These are phyloP conservation scores for Notarius quadriscutis DNA, from an alignment of 2,113 vertebrate genomes.

Conservation along the genomic window DNA sequence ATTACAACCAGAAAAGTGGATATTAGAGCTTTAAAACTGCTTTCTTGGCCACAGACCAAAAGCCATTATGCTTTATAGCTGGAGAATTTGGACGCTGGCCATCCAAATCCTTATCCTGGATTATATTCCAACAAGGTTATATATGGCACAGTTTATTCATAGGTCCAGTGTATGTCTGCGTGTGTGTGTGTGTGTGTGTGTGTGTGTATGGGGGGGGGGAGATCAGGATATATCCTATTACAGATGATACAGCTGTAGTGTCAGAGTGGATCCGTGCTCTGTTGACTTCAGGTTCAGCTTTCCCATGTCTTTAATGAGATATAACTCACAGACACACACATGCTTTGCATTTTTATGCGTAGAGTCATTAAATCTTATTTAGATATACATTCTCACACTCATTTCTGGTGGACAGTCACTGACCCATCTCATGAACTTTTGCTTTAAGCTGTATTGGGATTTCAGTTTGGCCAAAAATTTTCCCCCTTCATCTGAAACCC, in stretches of 20 bases:
- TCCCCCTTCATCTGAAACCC: background rate
- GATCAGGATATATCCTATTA: slow-evolving; percentile 22
- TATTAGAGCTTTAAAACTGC: slow-evolving; percentile 36
- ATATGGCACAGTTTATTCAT: slow-evolving; percentile 48
- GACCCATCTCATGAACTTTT: slow-evolving; percentile 31
- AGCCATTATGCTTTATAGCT: slow-evolving; percentile 42
- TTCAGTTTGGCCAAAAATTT: background rate
- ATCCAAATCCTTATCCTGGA: slow-evolving; percentile 50
- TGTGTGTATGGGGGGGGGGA: slow-evolving; percentile 1
- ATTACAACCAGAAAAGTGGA: slow-evolving; percentile 25
- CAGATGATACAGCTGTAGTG: slow-evolving; percentile 27
- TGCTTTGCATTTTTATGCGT: background rate
- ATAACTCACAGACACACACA: slow-evolving; percentile 27
- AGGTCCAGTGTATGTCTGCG: slow-evolving; percentile 33
- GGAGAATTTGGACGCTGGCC: slow-evolving; percentile 43
- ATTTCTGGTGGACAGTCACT: background rate
- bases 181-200: slow-evolving; percentile 13
- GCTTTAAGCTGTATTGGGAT: background rate
- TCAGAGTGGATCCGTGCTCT: slow-evolving; percentile 18
- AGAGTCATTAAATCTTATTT: slow-evolving; percentile 19
- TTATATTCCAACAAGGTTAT: slow-evolving; percentile 49
- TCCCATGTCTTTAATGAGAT: slow-evolving; percentile 42
- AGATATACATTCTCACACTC: slow-evolving; percentile 8
- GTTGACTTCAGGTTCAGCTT: slow-evolving; percentile 37
- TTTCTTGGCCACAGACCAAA: slow-evolving; percentile 40